Evolutionary conservation across 2,888 invertebrate species (phyloP).

Genomic region (Idaea aversata): DNA sequence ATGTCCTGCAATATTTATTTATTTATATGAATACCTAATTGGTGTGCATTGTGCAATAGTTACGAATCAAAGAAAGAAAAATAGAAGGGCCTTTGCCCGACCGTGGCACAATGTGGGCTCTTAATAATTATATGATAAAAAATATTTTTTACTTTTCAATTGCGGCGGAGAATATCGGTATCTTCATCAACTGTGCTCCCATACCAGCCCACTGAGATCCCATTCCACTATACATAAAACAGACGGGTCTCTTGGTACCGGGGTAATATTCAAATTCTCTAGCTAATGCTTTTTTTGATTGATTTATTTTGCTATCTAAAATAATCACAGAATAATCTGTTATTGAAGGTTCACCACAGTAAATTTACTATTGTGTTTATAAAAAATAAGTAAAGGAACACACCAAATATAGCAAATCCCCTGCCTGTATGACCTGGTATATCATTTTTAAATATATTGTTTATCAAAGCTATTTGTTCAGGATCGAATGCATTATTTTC

Average conservation of each 20-base stretch:
- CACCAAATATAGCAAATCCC: constrained; percentile 79
- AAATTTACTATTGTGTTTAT: neutral
- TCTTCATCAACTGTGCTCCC: constrained; percentile 82
- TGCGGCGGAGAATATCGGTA: constrained; percentile 81
- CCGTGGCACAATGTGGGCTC: too few relatives aligned
- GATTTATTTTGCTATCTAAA: constrained; percentile 29
- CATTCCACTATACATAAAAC: constrained; percentile 86
- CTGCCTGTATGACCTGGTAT: constrained; percentile 81
- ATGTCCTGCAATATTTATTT: too few relatives aligned
- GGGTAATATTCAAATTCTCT: constrained; percentile 35
- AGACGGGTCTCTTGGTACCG: constrained; percentile 66
- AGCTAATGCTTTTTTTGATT: constrained; percentile 25
- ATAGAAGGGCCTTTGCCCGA: too few relatives aligned
- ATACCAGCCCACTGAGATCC: constrained; percentile 86
- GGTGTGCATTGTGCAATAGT: too few relatives aligned
- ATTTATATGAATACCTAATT: too few relatives aligned
- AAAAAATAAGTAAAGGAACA: constrained; percentile 6
- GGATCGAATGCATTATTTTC: constrained; percentile 53
- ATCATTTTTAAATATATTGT: constrained; percentile 63
- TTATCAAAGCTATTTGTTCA: constrained; percentile 71
- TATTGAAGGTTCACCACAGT: too few relatives aligned
- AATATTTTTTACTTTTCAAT: constrained; percentile 60
- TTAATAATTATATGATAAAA: too few relatives aligned
- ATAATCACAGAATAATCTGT: neutral
- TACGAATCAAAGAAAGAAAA: too few relatives aligned